A percentile compares a stretch with the other conserved stretches of the same genome.
Evolutionary conservation across 2,797 vertebrate species (phyloP).

Genomic region (Arnoldichthys spilopterus): DNA sequence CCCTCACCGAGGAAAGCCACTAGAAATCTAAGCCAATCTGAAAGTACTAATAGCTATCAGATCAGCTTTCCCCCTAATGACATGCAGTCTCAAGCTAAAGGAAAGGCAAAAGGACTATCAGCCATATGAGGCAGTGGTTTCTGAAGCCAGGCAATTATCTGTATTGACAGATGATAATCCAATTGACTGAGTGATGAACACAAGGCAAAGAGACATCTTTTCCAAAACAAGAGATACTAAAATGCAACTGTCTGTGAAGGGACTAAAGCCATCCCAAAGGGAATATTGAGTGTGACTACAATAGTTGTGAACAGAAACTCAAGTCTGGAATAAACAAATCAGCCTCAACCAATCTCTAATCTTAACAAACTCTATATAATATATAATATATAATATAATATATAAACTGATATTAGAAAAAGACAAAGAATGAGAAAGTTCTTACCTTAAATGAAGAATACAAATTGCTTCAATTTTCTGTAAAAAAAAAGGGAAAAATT

Average conservation of each 20-base stretch:
- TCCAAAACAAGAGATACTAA: constrained; percentile 27
- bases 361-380: not conserved
- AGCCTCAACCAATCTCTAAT: not conserved
- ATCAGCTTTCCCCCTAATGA: constrained; percentile 41
- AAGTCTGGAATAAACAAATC: constrained; percentile 8
- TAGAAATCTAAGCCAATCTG: constrained; percentile 46
- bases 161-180: constrained; percentile 34
- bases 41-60: constrained; percentile 42
- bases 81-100: constrained; percentile 35
- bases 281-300: constrained; percentile 24
- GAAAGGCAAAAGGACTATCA: constrained; percentile 35
- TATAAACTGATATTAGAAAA: not conserved
- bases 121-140: constrained; percentile 25
- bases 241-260: constrained; percentile 32
- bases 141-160: constrained; percentile 42
- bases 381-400: too few species aligned
- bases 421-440: constrained; percentile 32
- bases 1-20: constrained; percentile 35
- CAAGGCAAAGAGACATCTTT: constrained; percentile 19
- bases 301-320: constrained; percentile 23
- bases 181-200: constrained; percentile 36
- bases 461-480: constrained; percentile 67
- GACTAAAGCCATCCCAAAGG: constrained; percentile 18
- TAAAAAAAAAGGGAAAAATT: constrained; percentile 52
- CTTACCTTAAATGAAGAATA: constrained; percentile 75